Percentiles rank a stretch among this genome's conserved stretches.
phyloP scores from a whole-genome alignment of 1,140 invertebrate species.

The Acromyrmex heyeri region DNA sequence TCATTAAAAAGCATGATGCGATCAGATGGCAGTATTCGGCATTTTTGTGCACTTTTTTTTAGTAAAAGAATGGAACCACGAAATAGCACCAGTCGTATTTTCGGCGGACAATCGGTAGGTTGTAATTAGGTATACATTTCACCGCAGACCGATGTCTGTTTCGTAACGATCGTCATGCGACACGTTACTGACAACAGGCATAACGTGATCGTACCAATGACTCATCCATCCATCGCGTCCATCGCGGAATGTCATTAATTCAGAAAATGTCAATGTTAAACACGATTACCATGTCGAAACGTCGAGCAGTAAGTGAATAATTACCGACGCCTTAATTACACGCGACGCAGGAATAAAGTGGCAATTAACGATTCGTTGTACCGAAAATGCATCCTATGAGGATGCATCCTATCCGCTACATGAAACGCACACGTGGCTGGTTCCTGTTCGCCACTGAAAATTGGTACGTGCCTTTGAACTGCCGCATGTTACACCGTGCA shows the following conservation, averaged over 20 bases:
- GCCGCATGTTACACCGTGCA: constrained; percentile 29
- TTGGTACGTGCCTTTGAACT: constrained; percentile 48
- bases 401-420: constrained; percentile 62
- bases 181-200: constrained; percentile 18
- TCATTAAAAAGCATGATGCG: background rate
- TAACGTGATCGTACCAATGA: constrained; percentile 62
- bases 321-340: constrained; percentile 78
- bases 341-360: constrained; percentile 74
- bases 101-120: constrained; percentile 21
- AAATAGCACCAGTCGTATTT: background rate
- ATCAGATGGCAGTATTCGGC: constrained; percentile 67
- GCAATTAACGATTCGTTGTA: constrained; percentile 76
- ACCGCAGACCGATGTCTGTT: constrained; percentile 28
- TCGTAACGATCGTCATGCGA: constrained; percentile 37
- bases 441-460: constrained; percentile 26
- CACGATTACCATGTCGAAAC: constrained; percentile 40
- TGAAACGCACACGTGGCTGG: constrained; percentile 47
- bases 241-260: constrained; percentile 50
- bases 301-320: constrained; percentile 64
- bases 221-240: constrained; percentile 63
- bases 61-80: constrained; percentile 36
- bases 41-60: constrained; percentile 51
- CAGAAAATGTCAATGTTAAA: constrained; percentile 43
- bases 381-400: constrained; percentile 60
- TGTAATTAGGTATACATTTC: constrained; percentile 50